phyloP scores from a whole-genome alignment of 1,140 invertebrate genomes.

The Leguminivora glycinivorella region DNA sequence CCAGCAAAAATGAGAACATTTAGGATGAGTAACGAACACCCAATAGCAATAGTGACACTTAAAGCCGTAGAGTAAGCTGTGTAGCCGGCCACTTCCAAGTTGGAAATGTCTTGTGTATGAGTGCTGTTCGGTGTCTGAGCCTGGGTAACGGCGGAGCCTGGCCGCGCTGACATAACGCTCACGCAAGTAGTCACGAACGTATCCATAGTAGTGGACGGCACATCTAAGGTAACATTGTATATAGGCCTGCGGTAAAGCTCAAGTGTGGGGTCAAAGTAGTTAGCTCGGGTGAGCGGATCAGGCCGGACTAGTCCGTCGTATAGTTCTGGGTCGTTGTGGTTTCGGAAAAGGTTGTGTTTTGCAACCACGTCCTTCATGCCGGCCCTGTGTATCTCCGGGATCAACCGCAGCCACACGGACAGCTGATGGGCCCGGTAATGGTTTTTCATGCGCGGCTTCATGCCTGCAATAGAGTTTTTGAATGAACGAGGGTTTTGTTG shows the following conservation, averaged over 20 bases:
- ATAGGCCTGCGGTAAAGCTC: constrained; percentile 80
- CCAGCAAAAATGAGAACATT: constrained; percentile 93
- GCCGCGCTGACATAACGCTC: constrained; percentile 78
- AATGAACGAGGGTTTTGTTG: constrained; percentile 11
- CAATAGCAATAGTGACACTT: constrained; percentile 93
- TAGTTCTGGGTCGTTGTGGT: constrained; percentile 88
- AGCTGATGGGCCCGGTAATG: constrained; percentile 96
- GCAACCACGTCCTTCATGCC: constrained; percentile 93
- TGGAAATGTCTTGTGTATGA: constrained; percentile 83
- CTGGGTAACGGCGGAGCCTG: constrained; percentile 72
- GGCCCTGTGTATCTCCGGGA: constrained; percentile 94
- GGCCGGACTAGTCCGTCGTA: constrained; percentile 90
- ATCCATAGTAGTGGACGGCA: constrained; percentile 80
- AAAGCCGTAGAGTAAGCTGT: constrained; percentile 90
- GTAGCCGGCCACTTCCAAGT: constrained; percentile 88
- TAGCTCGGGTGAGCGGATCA: constrained; percentile 85
- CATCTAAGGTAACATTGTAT: constrained; percentile 78
- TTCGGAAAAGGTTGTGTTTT: constrained; percentile 90
- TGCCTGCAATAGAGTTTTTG: constrained; percentile 81
- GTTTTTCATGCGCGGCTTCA: constrained; percentile 94
- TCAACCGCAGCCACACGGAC: constrained; percentile 95
- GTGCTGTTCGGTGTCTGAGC: constrained; percentile 75
- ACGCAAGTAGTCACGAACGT: constrained; percentile 81
- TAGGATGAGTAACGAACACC: constrained; percentile 90
- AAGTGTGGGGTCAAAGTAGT: constrained; percentile 78